Evolutionary conservation across 2,888 invertebrate species (phyloP).

Genomic region (Lycaena phlaeas): DNA sequence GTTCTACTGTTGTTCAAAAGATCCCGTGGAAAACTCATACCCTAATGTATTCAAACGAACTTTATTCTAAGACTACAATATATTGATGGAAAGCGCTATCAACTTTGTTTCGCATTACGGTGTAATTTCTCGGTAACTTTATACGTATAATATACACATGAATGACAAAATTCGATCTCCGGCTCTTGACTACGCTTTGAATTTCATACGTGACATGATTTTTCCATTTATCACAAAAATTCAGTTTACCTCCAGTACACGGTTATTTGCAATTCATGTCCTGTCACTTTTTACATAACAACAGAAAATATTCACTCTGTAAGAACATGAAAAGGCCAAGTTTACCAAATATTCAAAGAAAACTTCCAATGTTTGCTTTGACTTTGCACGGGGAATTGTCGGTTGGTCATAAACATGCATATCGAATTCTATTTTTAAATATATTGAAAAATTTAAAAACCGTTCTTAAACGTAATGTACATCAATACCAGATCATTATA

Average conservation of each 20-base stretch:
- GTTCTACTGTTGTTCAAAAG: too few relatives aligned
- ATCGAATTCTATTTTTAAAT: neutral
- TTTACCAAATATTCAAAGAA: constrained; percentile 1
- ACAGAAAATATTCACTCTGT: neutral
- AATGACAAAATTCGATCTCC: constrained; percentile 1
- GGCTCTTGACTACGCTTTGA: constrained; percentile 3
- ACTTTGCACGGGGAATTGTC: neutral
- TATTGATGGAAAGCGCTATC: too few relatives aligned
- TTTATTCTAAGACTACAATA: too few relatives aligned
- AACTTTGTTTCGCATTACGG: too few relatives aligned
- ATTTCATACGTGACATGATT: constrained; percentile 10
- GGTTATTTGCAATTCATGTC: constrained; percentile 5
- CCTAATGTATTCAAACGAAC: too few relatives aligned
- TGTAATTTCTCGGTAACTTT: too few relatives aligned
- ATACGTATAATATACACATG: too few relatives aligned
- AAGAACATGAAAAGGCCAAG: neutral
- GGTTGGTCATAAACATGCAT: neutral
- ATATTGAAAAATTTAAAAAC: neutral
- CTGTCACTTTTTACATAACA: constrained; percentile 6
- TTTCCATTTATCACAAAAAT: constrained; percentile 7
- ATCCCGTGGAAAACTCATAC: too few relatives aligned
- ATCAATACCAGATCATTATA: too few relatives aligned
- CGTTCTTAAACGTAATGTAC: too few relatives aligned
- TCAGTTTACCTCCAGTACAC: constrained; percentile 4
- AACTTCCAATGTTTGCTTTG: constrained; percentile 1